Conservation (phyloP, 2,797 vertebrate genomes). For the Pangasius macronema region DNA sequence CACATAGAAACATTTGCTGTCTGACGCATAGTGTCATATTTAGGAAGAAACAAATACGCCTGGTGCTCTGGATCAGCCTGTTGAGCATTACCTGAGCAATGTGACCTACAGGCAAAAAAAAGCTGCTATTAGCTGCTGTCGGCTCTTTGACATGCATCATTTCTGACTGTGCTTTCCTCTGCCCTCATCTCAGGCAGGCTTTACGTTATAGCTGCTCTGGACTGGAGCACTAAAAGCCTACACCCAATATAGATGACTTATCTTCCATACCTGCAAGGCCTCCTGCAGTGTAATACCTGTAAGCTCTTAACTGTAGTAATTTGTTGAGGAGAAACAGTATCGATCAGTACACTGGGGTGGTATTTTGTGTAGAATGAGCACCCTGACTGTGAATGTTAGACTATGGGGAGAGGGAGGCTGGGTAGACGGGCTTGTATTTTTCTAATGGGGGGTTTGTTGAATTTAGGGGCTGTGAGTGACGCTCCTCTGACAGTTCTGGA, state of each 20-base stretch:
- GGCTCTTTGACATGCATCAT: conserved; percentile 63
- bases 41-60: not conserved
- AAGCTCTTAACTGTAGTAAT: conserved; percentile 76
- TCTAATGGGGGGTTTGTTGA: conserved; percentile 65
- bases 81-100: not conserved
- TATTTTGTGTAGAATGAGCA: conserved; percentile 65
- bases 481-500: conserved; percentile 75
- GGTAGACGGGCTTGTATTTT: conserved; percentile 70
- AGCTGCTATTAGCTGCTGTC: conserved; percentile 3
- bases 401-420: conserved; percentile 49
- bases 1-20: not conserved
- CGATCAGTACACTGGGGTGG: conserved; percentile 66
- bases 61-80: not conserved
- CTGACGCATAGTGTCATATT: not conserved
- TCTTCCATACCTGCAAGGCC: conserved; percentile 69
- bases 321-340: conserved; percentile 73
- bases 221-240: conserved; percentile 55
- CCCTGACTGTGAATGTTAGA: conserved; percentile 35
- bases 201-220: conserved; percentile 58
- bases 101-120: not conserved
- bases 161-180: conserved; percentile 60
- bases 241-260: conserved; percentile 47
- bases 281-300: conserved; percentile 72
- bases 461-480: conserved; percentile 75
- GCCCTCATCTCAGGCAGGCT: conserved; percentile 54